Base-by-base conservation (phyloP, 2,797 vertebrate genomes). In the Meda fulgida region DNA sequence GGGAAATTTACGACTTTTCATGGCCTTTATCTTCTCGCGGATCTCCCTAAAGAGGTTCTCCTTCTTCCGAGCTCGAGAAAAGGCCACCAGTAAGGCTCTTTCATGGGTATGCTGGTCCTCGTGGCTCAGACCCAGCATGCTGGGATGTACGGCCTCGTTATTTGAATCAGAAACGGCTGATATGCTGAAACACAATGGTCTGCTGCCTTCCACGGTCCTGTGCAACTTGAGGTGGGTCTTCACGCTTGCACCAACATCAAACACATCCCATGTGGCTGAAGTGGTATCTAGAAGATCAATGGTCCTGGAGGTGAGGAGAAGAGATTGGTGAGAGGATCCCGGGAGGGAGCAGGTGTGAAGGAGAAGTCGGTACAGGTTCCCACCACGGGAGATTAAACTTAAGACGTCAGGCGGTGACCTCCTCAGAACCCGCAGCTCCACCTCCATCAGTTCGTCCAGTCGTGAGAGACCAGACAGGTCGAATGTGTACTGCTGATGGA, bases 21-120 rank as follows among this genome's bases (percentile, higher is more conserved):
- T 85, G 0, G 93, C 91, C 87, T 91, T 94, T 87, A 94, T 92
- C 90, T 92, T 94, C 75, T 95, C 92, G 26, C 94, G 93, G 81
- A 97, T 96, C 90, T 96, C 96, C 87, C 94, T 93, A 90, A 97
- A 97, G 18, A 97, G 94, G 87, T 94, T 97, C 84, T 96, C 96
- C 84, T 93, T 95, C 84, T 91, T 92, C 55, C 92, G 93, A 1
- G 95, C 85, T 75, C 89, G 94, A 21, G 96, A 96, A 79, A 95
- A 96, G 2, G 93, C 93, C 11, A 97, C 96, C 2, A 97, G 92
- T 80, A 97, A 91, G 23, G 96, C 95, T 16, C 93, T 91, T 81
- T 97, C 95, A 0, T 94, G 93, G 5, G 91, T 92, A 73, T 89
- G 89, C 0, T 88, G 90, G 7, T 38, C 88, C 2, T 90, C 89